Percentiles rank a stretch among this genome's conserved stretches.
Conservation (phyloP, 2,888 invertebrate species). For the Prostheceraeus crozeri region DNA sequence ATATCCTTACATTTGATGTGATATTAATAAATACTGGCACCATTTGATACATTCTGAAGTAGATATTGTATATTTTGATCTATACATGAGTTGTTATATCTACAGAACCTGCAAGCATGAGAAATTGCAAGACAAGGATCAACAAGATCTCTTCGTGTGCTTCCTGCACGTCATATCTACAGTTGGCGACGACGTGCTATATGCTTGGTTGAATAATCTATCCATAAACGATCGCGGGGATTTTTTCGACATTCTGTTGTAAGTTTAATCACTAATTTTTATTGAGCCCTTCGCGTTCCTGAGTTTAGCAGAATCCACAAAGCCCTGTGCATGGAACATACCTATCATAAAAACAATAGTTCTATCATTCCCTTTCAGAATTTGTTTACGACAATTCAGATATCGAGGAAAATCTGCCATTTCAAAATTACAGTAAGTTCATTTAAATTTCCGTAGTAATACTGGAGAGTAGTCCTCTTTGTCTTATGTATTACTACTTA, state of each 20-base stretch:
- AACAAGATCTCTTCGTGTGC: conserved; percentile 72
- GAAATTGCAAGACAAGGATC: conserved; percentile 42
- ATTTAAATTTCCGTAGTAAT: too few relatives aligned
- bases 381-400: conserved; percentile 31
- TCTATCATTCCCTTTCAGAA: not conserved
- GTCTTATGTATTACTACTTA: too few relatives aligned
- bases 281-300: not conserved
- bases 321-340: too few relatives aligned
- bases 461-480: too few relatives aligned
- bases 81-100: too few relatives aligned
- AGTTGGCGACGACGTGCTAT: conserved; percentile 64
- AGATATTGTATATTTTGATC: too few relatives aligned
- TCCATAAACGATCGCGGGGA: conserved; percentile 71
- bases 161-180: conserved; percentile 77
- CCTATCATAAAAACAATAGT: too few relatives aligned
- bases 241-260: conserved; percentile 78
- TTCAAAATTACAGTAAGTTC: conserved; percentile 27
- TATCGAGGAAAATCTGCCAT: conserved; percentile 32
- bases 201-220: conserved; percentile 83
- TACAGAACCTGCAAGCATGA: too few relatives aligned
- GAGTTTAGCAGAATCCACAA: too few relatives aligned
- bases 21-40: too few relatives aligned
- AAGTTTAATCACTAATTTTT: conserved; percentile 53
- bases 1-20: too few relatives aligned
- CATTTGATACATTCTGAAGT: too few relatives aligned